Evolutionary conservation across 2,888 invertebrate species (phyloP), one percentile per base, ranked within the genome.

Genomic region (Myathropa florea): DNA sequence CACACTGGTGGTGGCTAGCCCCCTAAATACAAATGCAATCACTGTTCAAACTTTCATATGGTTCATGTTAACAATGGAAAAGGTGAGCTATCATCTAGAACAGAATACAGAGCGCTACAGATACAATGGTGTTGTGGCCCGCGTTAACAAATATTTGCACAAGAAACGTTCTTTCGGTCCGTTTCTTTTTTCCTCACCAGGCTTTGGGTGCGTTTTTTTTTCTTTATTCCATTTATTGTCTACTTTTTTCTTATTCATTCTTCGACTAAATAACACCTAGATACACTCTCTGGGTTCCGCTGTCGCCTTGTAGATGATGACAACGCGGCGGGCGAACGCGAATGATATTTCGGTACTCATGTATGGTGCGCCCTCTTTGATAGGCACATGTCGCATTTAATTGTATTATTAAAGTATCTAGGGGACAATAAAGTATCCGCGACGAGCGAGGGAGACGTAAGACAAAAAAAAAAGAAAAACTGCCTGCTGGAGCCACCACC

Each of bases 61-160:
- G 73, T 70, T 60, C 55, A 18, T 70, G 61, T 53, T 82, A 86
- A 82, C 73, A 86, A 86, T 79, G 79, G 65, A 83, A 78, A 80
- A 86, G 78, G 78, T 78, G 83, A 86, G 79, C 75, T 83, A 82
- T 83, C 83, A 86, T 86, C 75, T 86, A 83, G 86, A 75, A 75
- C 85, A 78, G 46, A 46, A 46, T 46, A 7, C 18, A 18, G 72
- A 68, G 60, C 71, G 75, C 23, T 59, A 77, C 68, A 77, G 63
- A 75, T 73, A 83, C 83, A 86, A 83, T 79, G 71, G 88, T 88
- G 88, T 81, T 88, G 85, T 91, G 89, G 90, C 89, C 90, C 89
- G 89, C 88, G 89, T 88, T 89, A 88, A 89, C 90, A 90, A 92
- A 92, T 92, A 92, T 92, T 92, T 92, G 91, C 91, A 90, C 91